Base-by-base conservation (phyloP, 2,888 invertebrate species). In the Lottia scabra region DNA sequence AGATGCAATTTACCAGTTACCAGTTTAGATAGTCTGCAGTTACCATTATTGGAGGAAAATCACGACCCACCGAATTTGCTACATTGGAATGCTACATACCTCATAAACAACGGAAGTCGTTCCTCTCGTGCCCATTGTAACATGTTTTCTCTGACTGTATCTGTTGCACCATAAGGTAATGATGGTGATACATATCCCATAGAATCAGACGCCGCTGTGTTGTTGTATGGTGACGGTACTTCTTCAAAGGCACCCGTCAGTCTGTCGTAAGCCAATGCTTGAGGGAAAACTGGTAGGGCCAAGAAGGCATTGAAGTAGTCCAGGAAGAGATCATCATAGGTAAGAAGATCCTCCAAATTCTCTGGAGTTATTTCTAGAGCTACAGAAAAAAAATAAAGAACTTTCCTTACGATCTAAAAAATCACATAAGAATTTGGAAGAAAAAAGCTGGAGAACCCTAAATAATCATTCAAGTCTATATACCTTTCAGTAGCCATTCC, bases 281-380 rank as follows among this genome's bases (percentile, higher is more conserved):
- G 86, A 1, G 89, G 88, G 74, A 89, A 89, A 30, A 89, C 89
- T 27, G 89, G 88, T n/a, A 88, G 79, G 10, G 84, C 77, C 13
- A 89, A 82, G 75, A 89, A 89, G 30, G 87, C 86, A 75, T 89
- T 89, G 83, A 89, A 89, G 77, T 88, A 89, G 71, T 89, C 89
- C 71, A 89, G 78, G 78, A 89, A 89, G 19, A 89, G 81, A 76
- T 89, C 89, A 83, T 89, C 89, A 72, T 88, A 89, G 38, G 89
- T 85, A 66, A 89, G 79, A 13, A 89, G 78, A 74, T 89, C 89
- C 76, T 89, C 89, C 30, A 89, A 78, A 72, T 89, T 89, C 70
- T 89, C 89, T 19, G 86, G 87, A 6, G 84, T 87, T 62, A 89
- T 85, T 64, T 89, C 89, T 43, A 87, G 72, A 15, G 82, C 89